Evolutionary conservation across 2,113 vertebrate species (phyloP), one percentile per base, ranked within the genome.

Genomic region (Verasper variegatus): DNA sequence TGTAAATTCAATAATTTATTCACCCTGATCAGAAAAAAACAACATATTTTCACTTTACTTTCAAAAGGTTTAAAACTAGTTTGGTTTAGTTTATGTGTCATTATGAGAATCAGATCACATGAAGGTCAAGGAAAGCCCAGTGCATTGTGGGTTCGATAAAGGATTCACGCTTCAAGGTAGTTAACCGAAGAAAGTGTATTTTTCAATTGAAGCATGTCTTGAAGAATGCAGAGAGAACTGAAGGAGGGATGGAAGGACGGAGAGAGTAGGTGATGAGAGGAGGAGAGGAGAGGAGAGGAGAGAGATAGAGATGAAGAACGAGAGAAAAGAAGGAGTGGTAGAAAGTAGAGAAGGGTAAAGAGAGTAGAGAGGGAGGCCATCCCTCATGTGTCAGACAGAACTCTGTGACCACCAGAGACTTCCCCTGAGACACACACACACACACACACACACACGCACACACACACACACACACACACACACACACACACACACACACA

Each of bases 361-460:
- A 75, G 49, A 56, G 70, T 23, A 49, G 45, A 74, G 45, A 18
- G 7, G 45, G 59, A 66, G 51, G 66, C 71, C 81, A 80, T 84
- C 84, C 78, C 57, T 71, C 78, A 79, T 70, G 54, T 59, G 42
- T 70, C 26, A 74, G 60, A 74, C 60, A 37, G 67, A 72, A 54
- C 52, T 58, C 23, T 62, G 51, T 54, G 51, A 54, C 51, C 51
- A 54, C 20, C 51, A 21, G 51, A 54, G 51, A 54, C 9, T 20
- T 82, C 79, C 69, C 82, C n/a, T 35, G 79, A 74, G 71, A 78
- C 27, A 60, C 58, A 60, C 27, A 60, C 58, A 35, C 58, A 61
- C 71, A 37, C 57, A 76, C 63, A 45, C 71, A 57, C 58, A 62
- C 64, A 52, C 69, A 56, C 57, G 67, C 61, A 68, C 52, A 64